Conservation (phyloP, 2,888 invertebrate species). For the Papilio protenor region DNA sequence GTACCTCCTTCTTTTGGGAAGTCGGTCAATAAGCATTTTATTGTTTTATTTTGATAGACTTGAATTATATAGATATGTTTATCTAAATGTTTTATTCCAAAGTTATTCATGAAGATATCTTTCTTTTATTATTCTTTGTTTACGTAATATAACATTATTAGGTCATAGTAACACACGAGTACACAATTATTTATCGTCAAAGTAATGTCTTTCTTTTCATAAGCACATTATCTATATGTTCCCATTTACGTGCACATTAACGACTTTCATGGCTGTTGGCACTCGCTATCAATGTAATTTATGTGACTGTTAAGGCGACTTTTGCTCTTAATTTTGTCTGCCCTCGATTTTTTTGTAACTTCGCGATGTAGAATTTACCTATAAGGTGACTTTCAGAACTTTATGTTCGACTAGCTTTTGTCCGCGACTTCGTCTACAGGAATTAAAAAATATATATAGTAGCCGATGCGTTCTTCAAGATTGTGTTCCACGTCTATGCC, state of each 20-base stretch:
- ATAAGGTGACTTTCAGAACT: neutral
- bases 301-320: constrained; percentile 76
- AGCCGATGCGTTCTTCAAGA: no score
- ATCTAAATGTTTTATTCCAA: no score
- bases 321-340: constrained; percentile 78
- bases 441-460: no score
- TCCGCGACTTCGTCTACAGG: no score
- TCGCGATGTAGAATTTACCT: constrained; percentile 22
- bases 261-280: constrained; percentile 69
- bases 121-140: constrained; percentile 2
- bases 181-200: constrained; percentile 42
- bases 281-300: constrained; percentile 79
- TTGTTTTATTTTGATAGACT: no score
- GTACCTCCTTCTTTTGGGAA: no score
- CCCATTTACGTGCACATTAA: constrained; percentile 58
- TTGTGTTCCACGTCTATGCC: no score
- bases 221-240: constrained; percentile 64
- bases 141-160: neutral
- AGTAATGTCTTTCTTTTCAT: constrained; percentile 61
- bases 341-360: constrained; percentile 48
- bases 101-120: neutral
- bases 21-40: no score
- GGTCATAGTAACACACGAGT: constrained; percentile 15
- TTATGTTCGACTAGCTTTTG: no score
- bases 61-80: neutral